Evolutionary conservation across 2,113 vertebrate species (phyloP).

Genomic region (Cettia cetti): DNA sequence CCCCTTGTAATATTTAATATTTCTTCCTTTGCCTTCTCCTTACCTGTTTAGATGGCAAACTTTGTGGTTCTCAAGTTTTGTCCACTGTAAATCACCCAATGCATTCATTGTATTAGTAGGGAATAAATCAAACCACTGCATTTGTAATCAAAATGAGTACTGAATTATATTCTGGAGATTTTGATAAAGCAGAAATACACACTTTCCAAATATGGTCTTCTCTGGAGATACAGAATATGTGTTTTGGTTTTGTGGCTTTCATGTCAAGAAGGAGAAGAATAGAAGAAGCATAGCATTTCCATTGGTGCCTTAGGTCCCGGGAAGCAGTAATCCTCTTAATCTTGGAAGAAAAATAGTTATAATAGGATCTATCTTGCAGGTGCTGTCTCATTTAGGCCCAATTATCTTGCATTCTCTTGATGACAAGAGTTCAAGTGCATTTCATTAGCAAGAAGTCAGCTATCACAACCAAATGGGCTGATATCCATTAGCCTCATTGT

Average conservation of each 20-base stretch:
- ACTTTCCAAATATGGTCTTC: not conserved
- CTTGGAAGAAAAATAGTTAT: not conserved
- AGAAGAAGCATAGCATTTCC: not conserved
- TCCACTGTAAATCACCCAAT: not conserved
- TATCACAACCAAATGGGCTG: not conserved
- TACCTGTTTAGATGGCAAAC: not conserved
- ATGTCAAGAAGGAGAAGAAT: not conserved
- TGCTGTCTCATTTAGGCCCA: not conserved
- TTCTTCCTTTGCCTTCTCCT: not conserved
- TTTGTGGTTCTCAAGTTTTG: not conserved
- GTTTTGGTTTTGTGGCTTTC: not conserved
- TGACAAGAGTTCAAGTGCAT: not conserved
- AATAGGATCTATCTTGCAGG: not conserved
- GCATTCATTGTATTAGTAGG: rapidly evolving
- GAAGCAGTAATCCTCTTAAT: not conserved
- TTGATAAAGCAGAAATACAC: not conserved
- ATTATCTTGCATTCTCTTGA: not conserved
- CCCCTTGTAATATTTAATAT: not conserved
- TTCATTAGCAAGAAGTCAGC: not conserved
- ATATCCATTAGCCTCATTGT: not conserved
- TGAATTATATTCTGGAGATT: not conserved
- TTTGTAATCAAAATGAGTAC: not conserved
- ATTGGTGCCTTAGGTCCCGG: not conserved
- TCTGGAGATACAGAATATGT: not conserved
- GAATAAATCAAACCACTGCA: not conserved